Evolutionary conservation across 2,888 invertebrate genomes (phyloP).

Genomic region (Hoplodrina blanda): DNA sequence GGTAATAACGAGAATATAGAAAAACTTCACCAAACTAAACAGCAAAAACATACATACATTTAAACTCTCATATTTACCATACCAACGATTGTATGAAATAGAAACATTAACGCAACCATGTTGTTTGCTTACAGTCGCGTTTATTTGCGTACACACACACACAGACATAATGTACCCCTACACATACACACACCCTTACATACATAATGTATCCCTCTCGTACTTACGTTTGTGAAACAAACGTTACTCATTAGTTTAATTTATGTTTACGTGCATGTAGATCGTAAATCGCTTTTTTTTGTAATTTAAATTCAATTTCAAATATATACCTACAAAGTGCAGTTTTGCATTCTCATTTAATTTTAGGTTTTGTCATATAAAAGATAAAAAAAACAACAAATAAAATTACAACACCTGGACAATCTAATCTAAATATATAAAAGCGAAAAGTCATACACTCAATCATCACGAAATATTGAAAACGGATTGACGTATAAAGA

Average conservation of each 20-base stretch:
- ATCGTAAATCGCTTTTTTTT: not conserved
- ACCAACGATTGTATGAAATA: constrained; percentile 50
- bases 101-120: constrained; percentile 64
- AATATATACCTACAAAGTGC: too few species aligned
- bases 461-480: too few species aligned
- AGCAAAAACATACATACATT: not conserved
- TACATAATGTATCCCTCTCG: not conserved
- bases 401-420: too few species aligned
- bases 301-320: too few species aligned
- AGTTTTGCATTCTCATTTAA: too few species aligned
- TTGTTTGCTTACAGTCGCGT: constrained; percentile 55
- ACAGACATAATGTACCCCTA: not conserved
- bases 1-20: too few species aligned
- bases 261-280: not conserved
- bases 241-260: constrained; percentile 7
- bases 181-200: constrained; percentile 24
- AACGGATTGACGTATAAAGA: too few species aligned
- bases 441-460: too few species aligned
- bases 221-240: constrained; percentile 25
- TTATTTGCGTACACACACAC: constrained; percentile 52
- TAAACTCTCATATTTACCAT: constrained; percentile 31
- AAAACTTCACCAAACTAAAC: too few species aligned
- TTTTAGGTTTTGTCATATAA: too few species aligned
- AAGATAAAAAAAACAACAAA: too few species aligned
- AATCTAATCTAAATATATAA: too few species aligned